Base-by-base conservation (phyloP, 1,140 invertebrate genomes). In the Venustaconcha ellipsiformis region DNA sequence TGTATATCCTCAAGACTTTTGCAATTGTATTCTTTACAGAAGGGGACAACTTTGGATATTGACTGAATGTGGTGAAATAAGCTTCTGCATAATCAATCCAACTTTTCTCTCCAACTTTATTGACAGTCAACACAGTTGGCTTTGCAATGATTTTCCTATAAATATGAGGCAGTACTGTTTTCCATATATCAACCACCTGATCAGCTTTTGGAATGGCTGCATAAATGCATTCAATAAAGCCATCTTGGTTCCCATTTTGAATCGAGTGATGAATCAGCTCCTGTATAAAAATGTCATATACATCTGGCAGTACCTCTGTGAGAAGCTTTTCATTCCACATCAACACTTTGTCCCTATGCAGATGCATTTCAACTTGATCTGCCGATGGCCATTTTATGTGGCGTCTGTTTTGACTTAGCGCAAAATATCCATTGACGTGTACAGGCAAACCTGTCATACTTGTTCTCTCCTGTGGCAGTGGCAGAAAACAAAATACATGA, bases 401-500 rank as follows among this genome's bases (percentile, higher is more conserved):
- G 56, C 83, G 80, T 67, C 86, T 78, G 66, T 88, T 85, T 71
- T 85, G 83, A 65, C 81, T 84, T 17, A 88, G 70, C 1, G 85
- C 82, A 79, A 89, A 87, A 66, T 78, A 87, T 14, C 87, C 87
- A 76, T 87, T 86, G 5, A 89, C 78, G 59, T 87, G 86, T 15
- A 89, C 79, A 4, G 87, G 88, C 23, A 87, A 80, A 11, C 88
- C 88, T 0, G 85, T 85, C n/a, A 79, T 62, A 67, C 77, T 83
- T 59, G 72, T 64, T 23, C 79, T 62, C 57, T 81, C 72, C 37
- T 83, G 71, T 37, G 86, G 86, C n/a, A 88, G 79, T 14, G 88
- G 88, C 14, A 89, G 69, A 62, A 87, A 86, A 70, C 87, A 88
- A 72, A 87, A 89, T 3, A 88, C 69, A 56, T 87, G 86, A 11